phyloP scores from a whole-genome alignment of 2,113 vertebrate species.

The Ptilonorhynchus violaceus region DNA sequence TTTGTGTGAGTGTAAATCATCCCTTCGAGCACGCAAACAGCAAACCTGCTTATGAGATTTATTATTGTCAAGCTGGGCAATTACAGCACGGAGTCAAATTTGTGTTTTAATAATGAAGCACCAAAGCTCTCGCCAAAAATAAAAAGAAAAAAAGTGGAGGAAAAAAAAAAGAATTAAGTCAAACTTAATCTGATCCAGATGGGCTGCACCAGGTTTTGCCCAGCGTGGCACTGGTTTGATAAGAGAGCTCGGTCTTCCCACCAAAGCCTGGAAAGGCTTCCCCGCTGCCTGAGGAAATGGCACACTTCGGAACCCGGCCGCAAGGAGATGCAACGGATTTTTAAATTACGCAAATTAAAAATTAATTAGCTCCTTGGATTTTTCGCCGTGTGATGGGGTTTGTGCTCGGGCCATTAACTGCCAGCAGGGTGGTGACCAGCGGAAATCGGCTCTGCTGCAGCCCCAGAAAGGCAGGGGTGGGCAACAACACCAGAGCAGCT shows the following conservation, averaged over 20 bases:
- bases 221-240: background rate
- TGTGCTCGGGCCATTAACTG: slow-evolving; percentile 10
- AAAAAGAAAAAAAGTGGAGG: background rate
- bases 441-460: slow-evolving; percentile 14
- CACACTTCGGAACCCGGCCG: background rate
- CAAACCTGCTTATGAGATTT: slow-evolving; percentile 35
- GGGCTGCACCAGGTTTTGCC: slow-evolving; percentile 25
- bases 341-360: slow-evolving; percentile 48
- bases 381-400: background rate
- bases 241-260: background rate
- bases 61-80: slow-evolving; percentile 33
- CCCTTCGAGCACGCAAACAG: background rate
- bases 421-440: slow-evolving; percentile 16
- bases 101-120: slow-evolving; percentile 38
- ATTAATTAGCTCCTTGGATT: background rate
- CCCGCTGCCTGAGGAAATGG: background rate
- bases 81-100: slow-evolving; percentile 1
- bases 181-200: slow-evolving; percentile 43
- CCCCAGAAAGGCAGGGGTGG: background rate
- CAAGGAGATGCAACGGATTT: slow-evolving; percentile 33
- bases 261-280: background rate
- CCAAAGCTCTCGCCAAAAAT: slow-evolving; percentile 11
- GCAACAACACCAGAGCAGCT: background rate
- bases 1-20: background rate
- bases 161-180: background rate